Percentiles rank a stretch among this genome's conserved stretches.
Conservation (phyloP, 2,888 invertebrate species). For the Ceratothoa steindachneri region DNA sequence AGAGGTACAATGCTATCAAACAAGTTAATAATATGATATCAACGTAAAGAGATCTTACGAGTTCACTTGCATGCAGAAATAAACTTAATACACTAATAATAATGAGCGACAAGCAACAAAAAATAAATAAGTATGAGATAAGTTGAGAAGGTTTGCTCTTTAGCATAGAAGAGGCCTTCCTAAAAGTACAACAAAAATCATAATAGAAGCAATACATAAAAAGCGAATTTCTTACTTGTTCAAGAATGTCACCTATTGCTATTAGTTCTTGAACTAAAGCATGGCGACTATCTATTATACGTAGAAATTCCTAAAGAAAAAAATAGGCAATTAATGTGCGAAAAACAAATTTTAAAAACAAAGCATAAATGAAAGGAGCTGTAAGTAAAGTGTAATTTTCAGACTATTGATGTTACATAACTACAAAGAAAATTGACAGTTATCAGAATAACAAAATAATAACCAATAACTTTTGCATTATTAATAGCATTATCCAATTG, state of each 20-base stretch:
- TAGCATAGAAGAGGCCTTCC: no score
- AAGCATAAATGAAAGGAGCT: neutral
- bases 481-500: neutral
- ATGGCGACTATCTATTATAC: conserved; percentile 46
- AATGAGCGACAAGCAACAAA: no score
- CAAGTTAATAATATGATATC: no score
- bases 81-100: no score
- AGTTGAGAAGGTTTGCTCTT: no score
- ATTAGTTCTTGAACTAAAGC: conserved; percentile 65
- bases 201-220: no score
- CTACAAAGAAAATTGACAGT: neutral
- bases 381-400: neutral
- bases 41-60: no score
- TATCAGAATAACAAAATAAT: neutral
- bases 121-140: no score
- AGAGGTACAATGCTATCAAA: no score
- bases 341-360: neutral
- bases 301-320: conserved; percentile 45
- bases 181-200: no score
- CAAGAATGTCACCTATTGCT: conserved; percentile 71
- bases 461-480: neutral
- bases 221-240: conserved; percentile 59
- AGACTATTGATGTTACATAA: neutral
- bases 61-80: no score
- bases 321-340: conserved; percentile 8